phyloP scores from a whole-genome alignment of 2,113 vertebrate genomes.

The Chelonoidis abingdonii region DNA sequence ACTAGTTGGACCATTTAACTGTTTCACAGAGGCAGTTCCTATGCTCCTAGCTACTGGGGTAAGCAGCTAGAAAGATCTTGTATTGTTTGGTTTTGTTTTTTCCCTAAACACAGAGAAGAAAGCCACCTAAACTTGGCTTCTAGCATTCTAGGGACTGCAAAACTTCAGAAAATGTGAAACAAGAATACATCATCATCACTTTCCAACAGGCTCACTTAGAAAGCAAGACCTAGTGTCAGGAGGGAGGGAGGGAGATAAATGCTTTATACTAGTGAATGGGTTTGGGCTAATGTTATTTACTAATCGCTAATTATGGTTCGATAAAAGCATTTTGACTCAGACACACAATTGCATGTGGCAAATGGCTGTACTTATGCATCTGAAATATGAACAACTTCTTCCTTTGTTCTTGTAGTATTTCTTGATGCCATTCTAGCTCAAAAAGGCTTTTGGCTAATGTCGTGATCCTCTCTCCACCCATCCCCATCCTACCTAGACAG shows the following conservation, averaged over 20 bases:
- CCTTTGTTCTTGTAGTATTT: background rate
- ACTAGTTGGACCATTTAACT: background rate
- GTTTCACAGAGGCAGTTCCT: background rate
- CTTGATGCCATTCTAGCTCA: background rate
- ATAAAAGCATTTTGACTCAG: background rate
- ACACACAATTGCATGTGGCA: background rate
- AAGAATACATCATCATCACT: background rate
- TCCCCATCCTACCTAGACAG: background rate
- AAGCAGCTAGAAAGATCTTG: constrained; percentile 7
- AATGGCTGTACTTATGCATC: background rate
- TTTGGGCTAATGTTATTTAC: background rate
- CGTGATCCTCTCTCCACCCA: background rate
- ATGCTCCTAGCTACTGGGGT: constrained; percentile 7
- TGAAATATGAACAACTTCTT: background rate
- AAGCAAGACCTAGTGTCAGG: background rate
- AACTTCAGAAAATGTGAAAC: background rate
- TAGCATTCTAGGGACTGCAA: background rate
- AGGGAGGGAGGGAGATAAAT: background rate
- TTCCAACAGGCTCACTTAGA: background rate
- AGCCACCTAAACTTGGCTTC: background rate
- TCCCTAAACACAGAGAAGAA: background rate
- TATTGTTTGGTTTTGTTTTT: background rate
- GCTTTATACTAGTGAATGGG: background rate
- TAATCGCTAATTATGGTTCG: background rate
- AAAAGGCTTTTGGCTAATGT: background rate